Base-by-base conservation (phyloP, 2,888 invertebrate genomes). In the Aphidius colemani region DNA sequence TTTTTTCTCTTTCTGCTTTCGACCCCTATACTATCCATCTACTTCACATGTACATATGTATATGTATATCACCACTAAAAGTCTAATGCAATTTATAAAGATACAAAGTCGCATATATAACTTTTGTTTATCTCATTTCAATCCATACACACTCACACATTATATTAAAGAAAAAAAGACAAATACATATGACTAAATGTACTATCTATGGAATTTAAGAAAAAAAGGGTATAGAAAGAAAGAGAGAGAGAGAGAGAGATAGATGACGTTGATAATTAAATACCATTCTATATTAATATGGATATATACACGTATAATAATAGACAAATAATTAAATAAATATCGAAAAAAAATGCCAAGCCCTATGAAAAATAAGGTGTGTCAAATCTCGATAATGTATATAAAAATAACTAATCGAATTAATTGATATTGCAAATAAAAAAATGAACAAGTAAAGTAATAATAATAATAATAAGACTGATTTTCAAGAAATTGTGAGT, bases 301-400 rank as follows among this genome's bases (percentile, higher is more conserved):
- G 6, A 10, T 10, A 11, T 46, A 6, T 46, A 1, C 13, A 18
- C 13, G 46, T 46, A n/a, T n/a, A 3, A n/a, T 46, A 10, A n/a
- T 7, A 46, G 30, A 57, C 7, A 57, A 65, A 55, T 48, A 50
- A 43, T 30, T 55, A 61, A 63, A 43, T 30, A 30, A 30, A 30
- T 30, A 30, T 30, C 30, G 30, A 30, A 30, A 30, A 30, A 30
- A 30, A 46, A 50, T 9, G 11, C 30, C 30, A 44, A 59, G 60
- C 41, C 44, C 18, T 63, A 51, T 49, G 30, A 11, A 8, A 11
- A 53, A 53, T 43, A 49, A 67, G 69, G 70, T 56, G 70, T 58
- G 70, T 65, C 69, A 69, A 68, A 69, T 70, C 60, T 65, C 64
- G 64, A 62, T 61, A 67, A 70, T 61, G 61, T 48, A 30, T 5